Evolutionary conservation across 1,140 invertebrate species (phyloP).

Genomic region (Lucilia sericata): DNA sequence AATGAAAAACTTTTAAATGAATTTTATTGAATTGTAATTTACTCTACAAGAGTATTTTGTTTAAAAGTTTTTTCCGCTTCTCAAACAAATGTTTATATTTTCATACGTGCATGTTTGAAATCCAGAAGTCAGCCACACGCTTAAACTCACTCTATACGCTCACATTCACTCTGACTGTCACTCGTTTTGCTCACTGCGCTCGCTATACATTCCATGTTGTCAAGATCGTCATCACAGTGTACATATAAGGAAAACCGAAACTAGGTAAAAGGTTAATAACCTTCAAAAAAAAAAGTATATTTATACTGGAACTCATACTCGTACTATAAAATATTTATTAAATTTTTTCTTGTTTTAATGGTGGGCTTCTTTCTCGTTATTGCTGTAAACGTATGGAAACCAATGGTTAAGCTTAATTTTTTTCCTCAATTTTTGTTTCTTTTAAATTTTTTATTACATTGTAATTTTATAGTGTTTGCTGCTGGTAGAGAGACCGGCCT

Average conservation of each 20-base stretch:
- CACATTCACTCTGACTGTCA: too few relatives aligned
- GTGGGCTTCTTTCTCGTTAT: conserved; percentile 22
- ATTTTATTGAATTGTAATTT: neutral
- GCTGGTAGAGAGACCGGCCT: neutral
- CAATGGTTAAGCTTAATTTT: conserved; percentile 20
- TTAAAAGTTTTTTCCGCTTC: too few relatives aligned
- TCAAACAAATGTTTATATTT: too few relatives aligned
- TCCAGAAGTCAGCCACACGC: neutral
- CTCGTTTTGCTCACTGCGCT: too few relatives aligned
- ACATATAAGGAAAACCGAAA: conserved; percentile 19
- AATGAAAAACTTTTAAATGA: too few relatives aligned
- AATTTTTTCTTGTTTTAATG: conserved; percentile 1
- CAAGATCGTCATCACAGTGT: neutral
- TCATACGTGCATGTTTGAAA: too few relatives aligned
- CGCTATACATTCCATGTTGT: conserved; percentile 24
- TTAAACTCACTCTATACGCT: neutral
- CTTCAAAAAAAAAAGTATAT: conserved; percentile 15
- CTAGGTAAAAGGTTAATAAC: conserved; percentile 43
- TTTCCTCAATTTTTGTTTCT: neutral
- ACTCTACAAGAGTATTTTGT: neutral
- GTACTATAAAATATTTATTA: neutral
- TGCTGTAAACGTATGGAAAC: conserved; percentile 31
- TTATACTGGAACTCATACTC: neutral
- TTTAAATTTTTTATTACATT: conserved; percentile 8
- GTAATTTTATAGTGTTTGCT: neutral